phyloP scores from a whole-genome alignment of 64 coral and sea anemone genomes.

The Dendrophyllia cribrosa region DNA sequence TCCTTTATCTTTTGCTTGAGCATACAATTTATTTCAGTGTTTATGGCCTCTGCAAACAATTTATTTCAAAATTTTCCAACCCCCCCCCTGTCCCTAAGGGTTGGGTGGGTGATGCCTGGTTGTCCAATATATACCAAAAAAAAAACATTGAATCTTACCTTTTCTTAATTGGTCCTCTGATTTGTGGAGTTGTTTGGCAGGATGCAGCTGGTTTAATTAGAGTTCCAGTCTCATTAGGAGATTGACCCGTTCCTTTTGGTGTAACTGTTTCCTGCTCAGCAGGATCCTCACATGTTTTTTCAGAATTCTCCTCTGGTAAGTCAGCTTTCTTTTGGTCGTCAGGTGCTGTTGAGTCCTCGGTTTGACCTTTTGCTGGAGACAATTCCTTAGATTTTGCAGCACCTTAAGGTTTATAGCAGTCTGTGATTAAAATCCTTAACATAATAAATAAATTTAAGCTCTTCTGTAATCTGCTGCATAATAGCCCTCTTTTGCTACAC shows the following conservation, averaged over 20 bases:
- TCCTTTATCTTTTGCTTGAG: too few species aligned
- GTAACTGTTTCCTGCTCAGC: background rate
- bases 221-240: constrained; percentile 65
- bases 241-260: background rate
- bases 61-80: too few species aligned
- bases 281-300: background rate
- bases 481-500: too few species aligned
- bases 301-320: too few species aligned
- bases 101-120: too few species aligned
- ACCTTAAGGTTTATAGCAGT: background rate
- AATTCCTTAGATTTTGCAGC: background rate
- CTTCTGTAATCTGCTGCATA: too few species aligned
- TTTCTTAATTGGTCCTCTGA: constrained; percentile 51
- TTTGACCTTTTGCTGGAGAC: background rate
- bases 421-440: too few species aligned
- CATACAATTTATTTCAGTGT: too few species aligned
- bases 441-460: too few species aligned
- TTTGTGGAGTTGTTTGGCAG: constrained; percentile 60
- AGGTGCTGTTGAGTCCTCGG: background rate
- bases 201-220: constrained; percentile 53
- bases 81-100: too few species aligned
- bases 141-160: background rate
- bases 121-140: too few species aligned
- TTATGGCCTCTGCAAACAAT: too few species aligned
- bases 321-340: background rate